Evolutionary conservation across 2,113 vertebrate genomes (phyloP).

Genomic region (Trichechus manatus): DNA sequence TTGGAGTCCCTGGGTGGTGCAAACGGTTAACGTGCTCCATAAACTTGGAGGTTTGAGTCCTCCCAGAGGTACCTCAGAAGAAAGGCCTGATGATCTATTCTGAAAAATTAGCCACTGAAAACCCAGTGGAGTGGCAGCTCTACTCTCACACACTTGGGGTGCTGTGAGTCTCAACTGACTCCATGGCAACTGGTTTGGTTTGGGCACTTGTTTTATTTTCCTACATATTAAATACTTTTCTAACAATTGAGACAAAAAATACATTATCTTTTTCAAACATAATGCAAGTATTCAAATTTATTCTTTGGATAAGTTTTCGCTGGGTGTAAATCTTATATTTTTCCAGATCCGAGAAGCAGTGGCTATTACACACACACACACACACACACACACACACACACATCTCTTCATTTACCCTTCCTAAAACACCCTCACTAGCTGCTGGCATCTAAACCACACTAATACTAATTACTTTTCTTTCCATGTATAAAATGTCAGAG

Average conservation of each 20-base stretch:
- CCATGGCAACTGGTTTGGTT: not conserved
- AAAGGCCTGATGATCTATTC: not conserved
- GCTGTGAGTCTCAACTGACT: not conserved
- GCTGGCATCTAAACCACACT: not conserved
- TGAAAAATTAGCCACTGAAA: not conserved
- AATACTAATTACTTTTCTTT: not conserved
- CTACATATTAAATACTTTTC: not conserved
- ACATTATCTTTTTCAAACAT: not conserved
- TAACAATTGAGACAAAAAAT: not conserved
- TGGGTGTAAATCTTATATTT: not conserved
- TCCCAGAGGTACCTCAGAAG: not conserved
- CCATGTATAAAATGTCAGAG: slow-evolving; percentile 25
- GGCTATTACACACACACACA: not conserved
- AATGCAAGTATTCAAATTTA: not conserved
- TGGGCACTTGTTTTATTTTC: not conserved
- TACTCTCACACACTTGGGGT: not conserved
- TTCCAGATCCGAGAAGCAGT: not conserved
- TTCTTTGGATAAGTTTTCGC: not conserved
- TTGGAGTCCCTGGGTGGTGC: not conserved
- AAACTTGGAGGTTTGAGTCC: not conserved
- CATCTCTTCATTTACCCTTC: not conserved
- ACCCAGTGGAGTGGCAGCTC: not conserved
- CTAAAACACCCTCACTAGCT: not conserved
- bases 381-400: not conserved
- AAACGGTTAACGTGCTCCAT: not conserved